A percentile compares a stretch with the other conserved stretches of the same genome.
Conservation (phyloP, 2,797 vertebrate genomes). For the Clarias laeviceps region DNA sequence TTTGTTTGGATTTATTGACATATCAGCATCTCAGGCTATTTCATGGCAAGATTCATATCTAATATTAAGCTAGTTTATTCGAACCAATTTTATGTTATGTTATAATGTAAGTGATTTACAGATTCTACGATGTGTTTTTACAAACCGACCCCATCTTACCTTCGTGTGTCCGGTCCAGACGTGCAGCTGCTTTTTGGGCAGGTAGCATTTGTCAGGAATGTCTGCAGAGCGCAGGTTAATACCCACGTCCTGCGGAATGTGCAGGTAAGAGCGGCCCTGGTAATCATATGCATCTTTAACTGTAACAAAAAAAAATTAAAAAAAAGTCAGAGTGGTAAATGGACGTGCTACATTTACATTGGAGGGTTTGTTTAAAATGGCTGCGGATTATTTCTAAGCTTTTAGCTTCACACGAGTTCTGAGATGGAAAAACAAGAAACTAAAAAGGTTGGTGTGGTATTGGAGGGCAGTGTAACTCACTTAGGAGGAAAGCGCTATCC, state of each 20-base stretch:
- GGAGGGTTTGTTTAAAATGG: background rate
- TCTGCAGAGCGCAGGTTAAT: conserved; percentile 90
- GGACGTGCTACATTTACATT: background rate
- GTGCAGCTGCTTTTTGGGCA: conserved; percentile 97
- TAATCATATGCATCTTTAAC: conserved; percentile 99
- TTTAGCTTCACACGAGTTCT: background rate
- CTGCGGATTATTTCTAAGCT: background rate
- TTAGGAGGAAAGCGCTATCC: background rate
- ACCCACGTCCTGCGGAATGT: conserved; percentile 95
- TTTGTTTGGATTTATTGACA: no score
- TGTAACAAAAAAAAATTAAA: conserved; percentile 57
- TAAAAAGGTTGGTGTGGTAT: background rate
- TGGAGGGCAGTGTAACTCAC: background rate
- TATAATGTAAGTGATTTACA: no score
- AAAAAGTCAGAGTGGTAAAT: background rate
- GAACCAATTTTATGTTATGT: no score
- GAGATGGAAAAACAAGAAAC: background rate
- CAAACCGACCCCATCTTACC: conserved; percentile 69
- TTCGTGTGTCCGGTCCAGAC: conserved; percentile 98
- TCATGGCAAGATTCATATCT: no score
- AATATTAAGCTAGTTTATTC: no score
- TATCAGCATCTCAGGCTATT: no score
- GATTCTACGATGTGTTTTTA: background rate
- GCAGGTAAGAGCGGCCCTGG: conserved; percentile 96
- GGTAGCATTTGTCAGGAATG: conserved; percentile 93